Conservation (phyloP, 2,113 vertebrate species). For the Strix uralensis region DNA sequence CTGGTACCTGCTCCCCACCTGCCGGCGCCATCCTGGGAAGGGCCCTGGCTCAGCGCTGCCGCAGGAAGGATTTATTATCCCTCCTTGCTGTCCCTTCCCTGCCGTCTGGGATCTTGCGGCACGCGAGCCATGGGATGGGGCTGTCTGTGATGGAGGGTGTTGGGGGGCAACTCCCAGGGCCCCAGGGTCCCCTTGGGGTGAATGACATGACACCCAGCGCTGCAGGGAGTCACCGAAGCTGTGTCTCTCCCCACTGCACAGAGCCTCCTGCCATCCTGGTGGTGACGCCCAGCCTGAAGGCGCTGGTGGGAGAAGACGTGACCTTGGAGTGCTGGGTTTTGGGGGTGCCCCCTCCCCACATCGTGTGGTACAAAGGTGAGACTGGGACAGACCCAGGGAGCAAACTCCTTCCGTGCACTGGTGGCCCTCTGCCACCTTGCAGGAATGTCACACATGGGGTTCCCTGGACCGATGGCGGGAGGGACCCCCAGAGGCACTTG, state of each 20-base stretch:
- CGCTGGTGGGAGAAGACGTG: slow-evolving; percentile 77
- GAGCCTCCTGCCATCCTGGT: slow-evolving; percentile 78
- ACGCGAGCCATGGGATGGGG: not conserved
- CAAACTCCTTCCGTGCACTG: fast-evolving
- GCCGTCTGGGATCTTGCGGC: fast-evolving
- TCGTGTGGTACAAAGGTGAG: slow-evolving; percentile 89
- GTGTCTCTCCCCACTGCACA: not conserved
- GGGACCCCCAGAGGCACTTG: fast-evolving
- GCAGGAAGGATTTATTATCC: not conserved
- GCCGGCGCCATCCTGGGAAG: fast-evolving
- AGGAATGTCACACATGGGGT: fast-evolving
- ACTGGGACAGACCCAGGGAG: fast-evolving
- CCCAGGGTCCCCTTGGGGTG: fast-evolving
- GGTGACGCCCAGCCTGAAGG: slow-evolving; percentile 66
- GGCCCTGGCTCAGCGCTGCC: fast-evolving
- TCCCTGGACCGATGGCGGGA: fast-evolving
- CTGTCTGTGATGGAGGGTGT: no score
- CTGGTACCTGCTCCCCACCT: not conserved
- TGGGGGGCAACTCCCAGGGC: not conserved
- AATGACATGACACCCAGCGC: fast-evolving
- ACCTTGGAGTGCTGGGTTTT: slow-evolving; percentile 77
- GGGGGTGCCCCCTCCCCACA: slow-evolving; percentile 78
- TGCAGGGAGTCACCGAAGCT: not conserved
- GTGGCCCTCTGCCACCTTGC: fast-evolving
- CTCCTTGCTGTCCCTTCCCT: not conserved